These are phyloP conservation scores for Tiliacea aurago DNA, from an alignment of 2,888 invertebrate species.

Conservation along the genomic window DNA sequence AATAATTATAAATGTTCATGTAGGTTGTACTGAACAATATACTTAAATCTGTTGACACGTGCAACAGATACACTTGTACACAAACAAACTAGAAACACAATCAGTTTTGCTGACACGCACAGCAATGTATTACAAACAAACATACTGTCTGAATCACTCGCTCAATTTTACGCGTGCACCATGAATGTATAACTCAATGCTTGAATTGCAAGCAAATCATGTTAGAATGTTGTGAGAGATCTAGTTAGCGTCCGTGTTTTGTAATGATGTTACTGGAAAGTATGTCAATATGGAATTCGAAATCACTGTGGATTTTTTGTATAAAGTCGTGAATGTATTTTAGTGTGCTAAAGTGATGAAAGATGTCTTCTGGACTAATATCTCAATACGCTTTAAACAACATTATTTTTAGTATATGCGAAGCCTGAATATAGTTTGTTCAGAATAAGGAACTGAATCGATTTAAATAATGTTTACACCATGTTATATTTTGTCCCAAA, in stretches of 20 bases:
- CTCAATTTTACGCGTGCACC: conserved; percentile 1
- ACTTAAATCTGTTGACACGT: too few relatives aligned
- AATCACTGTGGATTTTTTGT: not conserved
- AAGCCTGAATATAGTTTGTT: too few relatives aligned
- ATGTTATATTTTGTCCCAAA: too few relatives aligned
- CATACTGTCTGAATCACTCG: conserved; percentile 28
- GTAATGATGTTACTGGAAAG: not conserved
- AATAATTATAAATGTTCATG: too few relatives aligned
- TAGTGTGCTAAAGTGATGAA: too few relatives aligned
- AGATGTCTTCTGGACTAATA: not conserved
- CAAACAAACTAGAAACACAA: not conserved
- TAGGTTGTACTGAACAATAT: too few relatives aligned
- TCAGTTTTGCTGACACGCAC: not conserved
- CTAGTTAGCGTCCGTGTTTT: not conserved
- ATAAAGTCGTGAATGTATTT: not conserved
- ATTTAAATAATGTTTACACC: too few relatives aligned
- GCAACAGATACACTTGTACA: too few relatives aligned
- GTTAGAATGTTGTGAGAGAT: conserved; percentile 4
- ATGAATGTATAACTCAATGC: not conserved
- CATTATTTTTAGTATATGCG: too few relatives aligned
- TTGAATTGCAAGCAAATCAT: conserved; percentile 6
- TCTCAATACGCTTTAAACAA: too few relatives aligned
- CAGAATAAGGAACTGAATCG: too few relatives aligned
- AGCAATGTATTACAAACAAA: conserved; percentile 36
- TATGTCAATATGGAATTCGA: not conserved